Percentiles rank a stretch among this genome's conserved stretches.
These are phyloP conservation scores for Oligia fasciuncula DNA, from an alignment of 2,888 invertebrate genomes.

Conservation along the genomic window DNA sequence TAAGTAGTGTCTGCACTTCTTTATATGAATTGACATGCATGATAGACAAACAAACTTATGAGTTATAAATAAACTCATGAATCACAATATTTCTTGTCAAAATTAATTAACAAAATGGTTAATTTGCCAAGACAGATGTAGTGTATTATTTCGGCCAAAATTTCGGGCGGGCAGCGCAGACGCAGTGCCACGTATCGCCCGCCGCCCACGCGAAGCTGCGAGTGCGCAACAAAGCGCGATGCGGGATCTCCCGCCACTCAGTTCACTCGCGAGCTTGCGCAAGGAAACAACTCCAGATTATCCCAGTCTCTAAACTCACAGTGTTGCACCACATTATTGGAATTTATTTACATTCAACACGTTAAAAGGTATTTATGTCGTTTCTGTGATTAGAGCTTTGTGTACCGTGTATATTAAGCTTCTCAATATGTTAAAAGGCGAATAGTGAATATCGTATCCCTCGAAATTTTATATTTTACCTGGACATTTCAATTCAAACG, in stretches of 20 bases:
- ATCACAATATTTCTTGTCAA: slow-evolving; percentile 66
- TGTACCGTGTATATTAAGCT: slow-evolving; percentile 7
- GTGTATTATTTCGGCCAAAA: slow-evolving; percentile 76
- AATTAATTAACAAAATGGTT: slow-evolving; percentile 78
- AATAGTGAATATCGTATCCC: neutral
- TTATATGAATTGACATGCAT: slow-evolving; percentile 47
- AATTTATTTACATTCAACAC: slow-evolving; percentile 61
- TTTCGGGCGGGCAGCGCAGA: slow-evolving; percentile 74
- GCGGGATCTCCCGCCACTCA: slow-evolving; percentile 75
- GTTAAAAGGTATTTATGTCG: slow-evolving; percentile 70
- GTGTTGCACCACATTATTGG: slow-evolving; percentile 58
- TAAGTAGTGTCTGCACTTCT: slow-evolving; percentile 33
- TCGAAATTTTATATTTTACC: neutral
- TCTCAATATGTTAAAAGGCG: slow-evolving; percentile 3
- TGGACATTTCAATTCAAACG: neutral
- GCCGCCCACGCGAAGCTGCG: slow-evolving; percentile 84
- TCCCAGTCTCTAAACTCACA: slow-evolving; percentile 43
- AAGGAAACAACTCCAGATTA: slow-evolving; percentile 78
- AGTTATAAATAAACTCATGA: slow-evolving; percentile 53
- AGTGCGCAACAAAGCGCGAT: slow-evolving; percentile 81
- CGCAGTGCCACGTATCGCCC: slow-evolving; percentile 66
- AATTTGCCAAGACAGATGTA: slow-evolving; percentile 86
- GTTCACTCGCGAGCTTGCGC: slow-evolving; percentile 83
- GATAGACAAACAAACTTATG: slow-evolving; percentile 47
- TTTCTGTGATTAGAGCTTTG: slow-evolving; percentile 23